These are phyloP conservation scores for Lasioglossum calceatum DNA, from an alignment of 2,888 invertebrate genomes.

Conservation along the genomic window DNA sequence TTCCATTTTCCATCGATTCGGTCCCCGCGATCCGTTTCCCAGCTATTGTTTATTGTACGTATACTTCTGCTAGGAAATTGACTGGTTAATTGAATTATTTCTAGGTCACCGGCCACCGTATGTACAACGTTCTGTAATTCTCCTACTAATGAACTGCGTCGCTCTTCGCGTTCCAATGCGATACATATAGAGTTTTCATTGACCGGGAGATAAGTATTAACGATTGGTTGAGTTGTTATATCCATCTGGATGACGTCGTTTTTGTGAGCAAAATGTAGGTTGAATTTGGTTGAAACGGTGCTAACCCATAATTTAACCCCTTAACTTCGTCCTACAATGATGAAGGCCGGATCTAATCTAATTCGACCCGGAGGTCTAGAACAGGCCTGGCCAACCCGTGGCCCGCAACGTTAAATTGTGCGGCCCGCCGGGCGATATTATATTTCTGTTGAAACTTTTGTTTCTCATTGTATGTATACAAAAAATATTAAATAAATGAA, in stretches of 20 bases:
- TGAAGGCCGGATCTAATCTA: background rate
- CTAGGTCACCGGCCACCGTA: background rate
- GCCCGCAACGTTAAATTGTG: too few species aligned
- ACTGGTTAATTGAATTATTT: constrained; percentile 12
- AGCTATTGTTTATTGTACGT: background rate
- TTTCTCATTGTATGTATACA: too few species aligned
- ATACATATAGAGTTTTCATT: background rate
- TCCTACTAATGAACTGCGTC: background rate
- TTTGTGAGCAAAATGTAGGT: background rate
- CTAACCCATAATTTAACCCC: too few species aligned
- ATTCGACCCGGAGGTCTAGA: too few species aligned
- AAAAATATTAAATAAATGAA: too few species aligned
- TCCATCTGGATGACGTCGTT: background rate
- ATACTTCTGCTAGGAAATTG: constrained; percentile 4
- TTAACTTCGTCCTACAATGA: background rate
- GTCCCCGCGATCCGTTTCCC: background rate
- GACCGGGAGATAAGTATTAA: background rate
- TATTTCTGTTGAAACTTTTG: too few species aligned
- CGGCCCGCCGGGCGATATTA: too few species aligned
- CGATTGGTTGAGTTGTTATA: background rate
- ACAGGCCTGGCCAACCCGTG: too few species aligned
- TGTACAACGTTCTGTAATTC: background rate
- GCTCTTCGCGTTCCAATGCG: background rate
- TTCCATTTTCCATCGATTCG: background rate
- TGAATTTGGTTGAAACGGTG: background rate